Percentiles rank a stretch among this genome's conserved stretches.
These are phyloP conservation scores for Agonopterix subpropinquella DNA, from an alignment of 2,888 invertebrate genomes.

Conservation along the genomic window DNA sequence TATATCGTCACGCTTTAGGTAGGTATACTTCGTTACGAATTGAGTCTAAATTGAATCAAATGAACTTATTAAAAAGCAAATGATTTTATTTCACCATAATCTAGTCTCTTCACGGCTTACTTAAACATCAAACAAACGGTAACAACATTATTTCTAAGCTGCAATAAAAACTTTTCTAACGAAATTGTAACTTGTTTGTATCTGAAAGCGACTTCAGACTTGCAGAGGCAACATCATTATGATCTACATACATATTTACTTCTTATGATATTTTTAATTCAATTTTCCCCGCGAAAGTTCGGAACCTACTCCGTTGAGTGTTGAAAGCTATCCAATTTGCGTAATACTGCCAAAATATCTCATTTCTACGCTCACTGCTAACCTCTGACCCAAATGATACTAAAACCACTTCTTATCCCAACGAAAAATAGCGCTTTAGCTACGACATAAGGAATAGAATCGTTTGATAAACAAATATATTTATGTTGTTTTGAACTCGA, in stretches of 20 bases:
- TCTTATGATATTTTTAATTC: slow-evolving; percentile 76
- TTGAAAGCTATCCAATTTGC: slow-evolving; percentile 77
- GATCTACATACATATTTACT: slow-evolving; percentile 65
- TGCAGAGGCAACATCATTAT: slow-evolving; percentile 63
- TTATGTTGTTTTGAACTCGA: slow-evolving; percentile 34
- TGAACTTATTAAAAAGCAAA: too few relatives aligned
- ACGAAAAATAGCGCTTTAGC: slow-evolving; percentile 21
- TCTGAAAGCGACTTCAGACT: slow-evolving; percentile 4
- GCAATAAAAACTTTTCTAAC: slow-evolving; percentile 2
- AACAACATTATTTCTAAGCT: too few relatives aligned
- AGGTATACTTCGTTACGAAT: too few relatives aligned
- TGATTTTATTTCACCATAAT: too few relatives aligned
- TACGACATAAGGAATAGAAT: slow-evolving; percentile 23
- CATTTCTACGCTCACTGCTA: slow-evolving; percentile 72
- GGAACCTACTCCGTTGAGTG: slow-evolving; percentile 74
- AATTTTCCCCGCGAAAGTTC: slow-evolving; percentile 73
- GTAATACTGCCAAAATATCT: slow-evolving; percentile 77
- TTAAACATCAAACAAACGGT: too few relatives aligned
- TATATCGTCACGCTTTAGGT: too few relatives aligned
- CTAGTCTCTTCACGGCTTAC: neutral
- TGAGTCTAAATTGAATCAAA: too few relatives aligned
- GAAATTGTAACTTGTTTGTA: slow-evolving; percentile 10
- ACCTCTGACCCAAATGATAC: slow-evolving; percentile 23
- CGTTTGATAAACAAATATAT: slow-evolving; percentile 5
- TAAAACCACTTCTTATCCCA: slow-evolving; percentile 18